Conservation (phyloP, 2,113 vertebrate genomes). For the Delphinapterus leucas region DNA sequence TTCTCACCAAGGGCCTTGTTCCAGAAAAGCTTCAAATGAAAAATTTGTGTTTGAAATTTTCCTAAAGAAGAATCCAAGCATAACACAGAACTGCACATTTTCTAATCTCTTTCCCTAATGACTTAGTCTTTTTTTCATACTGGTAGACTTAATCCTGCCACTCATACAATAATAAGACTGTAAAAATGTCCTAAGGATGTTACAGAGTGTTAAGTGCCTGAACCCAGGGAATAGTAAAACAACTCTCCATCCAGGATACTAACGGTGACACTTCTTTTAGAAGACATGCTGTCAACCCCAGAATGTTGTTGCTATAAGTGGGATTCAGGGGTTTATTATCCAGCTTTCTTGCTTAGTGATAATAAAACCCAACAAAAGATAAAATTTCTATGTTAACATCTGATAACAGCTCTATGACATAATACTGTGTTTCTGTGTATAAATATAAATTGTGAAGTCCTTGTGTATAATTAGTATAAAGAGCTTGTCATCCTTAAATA, state of each 20-base stretch:
- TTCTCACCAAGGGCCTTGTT: constrained; percentile 45
- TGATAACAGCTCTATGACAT: background rate
- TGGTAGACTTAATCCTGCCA: background rate
- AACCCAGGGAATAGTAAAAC: constrained; percentile 42
- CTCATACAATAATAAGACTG: constrained; percentile 21
- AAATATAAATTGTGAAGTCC: background rate
- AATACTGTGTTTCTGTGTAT: background rate
- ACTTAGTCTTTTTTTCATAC: background rate
- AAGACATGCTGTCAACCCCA: background rate
- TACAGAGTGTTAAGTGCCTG: background rate
- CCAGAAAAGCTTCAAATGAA: constrained; percentile 40
- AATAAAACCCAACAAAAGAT: background rate
- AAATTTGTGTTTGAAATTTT: constrained; percentile 53
- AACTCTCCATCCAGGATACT: background rate
- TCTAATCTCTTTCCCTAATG: background rate
- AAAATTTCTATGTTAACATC: background rate
- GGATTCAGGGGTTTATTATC: background rate
- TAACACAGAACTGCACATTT: constrained; percentile 8
- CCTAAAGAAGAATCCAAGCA: constrained; percentile 41
- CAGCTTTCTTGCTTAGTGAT: constrained; percentile 4
- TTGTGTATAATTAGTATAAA: background rate
- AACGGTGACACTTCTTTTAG: background rate
- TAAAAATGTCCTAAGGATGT: constrained; percentile 19
- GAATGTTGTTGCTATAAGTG: background rate
- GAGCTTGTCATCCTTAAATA: background rate